Evolutionary conservation across 2,113 vertebrate genomes (phyloP).

Genomic region (Sclerurus mexicanus): DNA sequence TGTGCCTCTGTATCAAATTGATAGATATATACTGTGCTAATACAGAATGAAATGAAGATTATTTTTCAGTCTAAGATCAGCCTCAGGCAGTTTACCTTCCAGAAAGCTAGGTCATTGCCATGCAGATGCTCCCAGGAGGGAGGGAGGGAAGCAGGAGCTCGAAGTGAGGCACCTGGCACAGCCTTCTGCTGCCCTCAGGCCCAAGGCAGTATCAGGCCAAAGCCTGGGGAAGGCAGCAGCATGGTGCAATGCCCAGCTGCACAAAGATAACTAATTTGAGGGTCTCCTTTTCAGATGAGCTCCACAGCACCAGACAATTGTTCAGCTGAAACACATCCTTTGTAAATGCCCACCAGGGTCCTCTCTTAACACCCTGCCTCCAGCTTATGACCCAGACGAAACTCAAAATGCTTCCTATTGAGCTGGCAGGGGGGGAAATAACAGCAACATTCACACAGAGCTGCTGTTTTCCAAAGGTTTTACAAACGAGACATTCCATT

Average conservation of each 20-base stretch:
- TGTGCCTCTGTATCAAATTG: neutral
- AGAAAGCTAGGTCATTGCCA: neutral
- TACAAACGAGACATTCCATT: neutral
- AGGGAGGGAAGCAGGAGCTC: neutral
- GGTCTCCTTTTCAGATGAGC: neutral
- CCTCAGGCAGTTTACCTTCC: neutral
- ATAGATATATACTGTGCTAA: neutral
- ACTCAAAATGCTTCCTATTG: neutral
- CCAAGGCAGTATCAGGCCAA: neutral
- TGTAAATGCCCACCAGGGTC: no score
- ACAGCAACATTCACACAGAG: fast-evolving
- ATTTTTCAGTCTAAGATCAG: neutral
- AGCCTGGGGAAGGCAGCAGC: neutral
- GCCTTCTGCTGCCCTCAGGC: neutral
- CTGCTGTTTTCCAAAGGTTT: neutral
- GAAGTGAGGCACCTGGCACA: fast-evolving
- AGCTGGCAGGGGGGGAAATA: neutral
- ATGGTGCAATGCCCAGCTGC: neutral
- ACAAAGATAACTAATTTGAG: neutral
- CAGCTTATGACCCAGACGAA: neutral
- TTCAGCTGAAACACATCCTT: neutral
- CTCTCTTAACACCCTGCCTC: neutral
- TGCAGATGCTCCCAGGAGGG: fast-evolving
- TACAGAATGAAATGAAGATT: neutral
- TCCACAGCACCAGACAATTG: neutral